Conservation (phyloP, 1,140 invertebrate genomes). For the Pollicipes pollicipes region DNA sequence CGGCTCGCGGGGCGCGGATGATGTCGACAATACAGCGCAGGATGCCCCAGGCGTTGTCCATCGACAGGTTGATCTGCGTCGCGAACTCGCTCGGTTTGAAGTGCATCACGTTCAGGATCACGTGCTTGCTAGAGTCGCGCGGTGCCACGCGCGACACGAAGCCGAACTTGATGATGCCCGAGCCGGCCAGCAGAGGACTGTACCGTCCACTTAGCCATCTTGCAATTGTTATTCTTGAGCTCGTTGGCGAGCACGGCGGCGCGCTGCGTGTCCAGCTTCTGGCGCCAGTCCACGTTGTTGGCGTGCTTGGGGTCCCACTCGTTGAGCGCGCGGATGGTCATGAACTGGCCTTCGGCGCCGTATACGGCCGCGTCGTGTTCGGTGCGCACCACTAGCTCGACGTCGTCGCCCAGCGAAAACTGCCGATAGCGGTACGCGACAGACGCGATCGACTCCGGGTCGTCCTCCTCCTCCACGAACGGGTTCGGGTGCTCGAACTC, state of each 20-base stretch:
- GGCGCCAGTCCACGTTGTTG: constrained; percentile 94
- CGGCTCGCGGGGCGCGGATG: constrained; percentile 92
- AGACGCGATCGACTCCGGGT: constrained; percentile 71
- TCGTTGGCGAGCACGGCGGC: constrained; percentile 97
- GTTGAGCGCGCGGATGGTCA: constrained; percentile 83
- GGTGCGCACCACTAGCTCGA: constrained; percentile 78
- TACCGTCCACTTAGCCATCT: constrained; percentile 97
- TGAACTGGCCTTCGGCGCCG: constrained; percentile 75
- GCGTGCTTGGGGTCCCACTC: constrained; percentile 95
- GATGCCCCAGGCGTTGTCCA: constrained; percentile 99
- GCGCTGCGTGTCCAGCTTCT: constrained; percentile 89
- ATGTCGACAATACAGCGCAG: constrained; percentile 95
- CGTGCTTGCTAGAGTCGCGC: constrained; percentile 86
- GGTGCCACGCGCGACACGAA: constrained; percentile 89
- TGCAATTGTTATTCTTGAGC: constrained; percentile 94
- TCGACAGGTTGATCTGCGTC: constrained; percentile 94
- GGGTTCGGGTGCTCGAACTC: constrained; percentile 86
- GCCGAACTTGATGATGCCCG: constrained; percentile 95
- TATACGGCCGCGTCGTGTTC: constrained; percentile 86
- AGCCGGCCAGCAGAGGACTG: constrained; percentile 88
- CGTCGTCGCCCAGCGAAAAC: constrained; percentile 86
- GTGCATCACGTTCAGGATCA: constrained; percentile 94
- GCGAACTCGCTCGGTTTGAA: constrained; percentile 97
- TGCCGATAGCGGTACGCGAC: constrained; percentile 93
- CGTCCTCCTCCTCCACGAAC: constrained; percentile 71